Conservation (phyloP, 2,797 vertebrate species). For the Columba guinea region DNA sequence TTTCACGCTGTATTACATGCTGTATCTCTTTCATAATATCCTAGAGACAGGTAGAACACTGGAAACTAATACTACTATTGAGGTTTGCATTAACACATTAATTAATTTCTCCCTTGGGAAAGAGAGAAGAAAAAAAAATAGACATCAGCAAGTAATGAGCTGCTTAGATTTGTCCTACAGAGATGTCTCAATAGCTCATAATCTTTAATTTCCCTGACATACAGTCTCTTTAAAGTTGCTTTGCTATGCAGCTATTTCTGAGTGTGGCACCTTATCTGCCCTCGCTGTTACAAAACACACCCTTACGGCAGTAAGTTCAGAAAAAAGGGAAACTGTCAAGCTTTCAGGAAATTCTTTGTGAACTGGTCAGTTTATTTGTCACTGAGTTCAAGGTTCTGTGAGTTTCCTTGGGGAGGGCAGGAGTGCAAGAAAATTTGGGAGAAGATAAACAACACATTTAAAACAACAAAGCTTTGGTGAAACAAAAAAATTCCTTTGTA, state of each 20-base stretch:
- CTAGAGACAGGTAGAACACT: constrained; percentile 16
- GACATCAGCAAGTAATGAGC: neutral
- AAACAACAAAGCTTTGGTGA: neutral
- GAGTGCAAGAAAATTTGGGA: neutral
- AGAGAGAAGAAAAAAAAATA: neutral
- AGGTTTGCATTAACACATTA: constrained; percentile 15
- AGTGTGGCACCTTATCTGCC: neutral
- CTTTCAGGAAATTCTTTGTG: neutral
- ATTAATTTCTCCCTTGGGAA: constrained; percentile 23
- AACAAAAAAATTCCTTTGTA: neutral
- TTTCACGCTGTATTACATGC: neutral
- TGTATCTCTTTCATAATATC: neutral
- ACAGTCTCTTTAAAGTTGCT: constrained; percentile 2
- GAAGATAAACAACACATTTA: neutral
- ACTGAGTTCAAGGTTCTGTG: neutral
- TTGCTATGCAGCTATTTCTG: neutral
- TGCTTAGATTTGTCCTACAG: neutral
- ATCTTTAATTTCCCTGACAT: constrained; percentile 19
- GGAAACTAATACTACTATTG: constrained; percentile 24
- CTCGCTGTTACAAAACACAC: constrained; percentile 30
- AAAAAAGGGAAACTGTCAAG: neutral
- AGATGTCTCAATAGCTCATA: neutral
- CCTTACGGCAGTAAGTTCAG: neutral
- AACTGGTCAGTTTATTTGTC: neutral
- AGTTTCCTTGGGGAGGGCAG: neutral